Evolutionary conservation across 1,140 invertebrate species (phyloP).

Genomic region (Agrypnia vestita): DNA sequence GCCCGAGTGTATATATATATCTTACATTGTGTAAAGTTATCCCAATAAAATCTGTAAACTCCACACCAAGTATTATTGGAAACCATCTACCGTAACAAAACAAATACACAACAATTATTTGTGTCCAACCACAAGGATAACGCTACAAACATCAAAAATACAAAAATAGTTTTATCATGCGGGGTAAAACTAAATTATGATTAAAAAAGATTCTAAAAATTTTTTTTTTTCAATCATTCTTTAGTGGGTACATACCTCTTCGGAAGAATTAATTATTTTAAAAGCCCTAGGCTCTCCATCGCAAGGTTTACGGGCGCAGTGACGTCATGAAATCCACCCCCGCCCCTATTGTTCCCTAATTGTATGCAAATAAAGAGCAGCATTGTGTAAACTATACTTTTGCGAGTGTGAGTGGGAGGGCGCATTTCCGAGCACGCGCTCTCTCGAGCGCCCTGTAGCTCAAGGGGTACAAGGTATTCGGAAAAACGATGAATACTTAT

Average conservation of each 20-base stretch:
- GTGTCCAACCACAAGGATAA: no score
- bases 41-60: no score
- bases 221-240: no score
- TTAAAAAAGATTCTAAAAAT: no score
- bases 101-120: no score
- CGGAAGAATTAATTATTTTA: constrained; percentile 35
- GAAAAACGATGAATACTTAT: neutral
- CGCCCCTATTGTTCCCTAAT: constrained; percentile 42
- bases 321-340: constrained; percentile 36
- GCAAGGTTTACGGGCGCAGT: neutral
- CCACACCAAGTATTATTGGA: no score
- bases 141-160: no score
- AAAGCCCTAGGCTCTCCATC: constrained; percentile 18
- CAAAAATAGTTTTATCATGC: no score
- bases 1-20: no score
- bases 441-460: constrained; percentile 2
- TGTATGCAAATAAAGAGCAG: constrained; percentile 47
- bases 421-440: constrained; percentile 29
- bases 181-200: no score
- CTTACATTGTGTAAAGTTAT: no score
- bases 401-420: neutral
- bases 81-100: no score
- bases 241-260: neutral
- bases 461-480: neutral
- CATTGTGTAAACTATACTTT: constrained; percentile 20